Evolutionary conservation across 1,140 invertebrate genomes (phyloP).

Genomic region (Musca vetustissima): DNA sequence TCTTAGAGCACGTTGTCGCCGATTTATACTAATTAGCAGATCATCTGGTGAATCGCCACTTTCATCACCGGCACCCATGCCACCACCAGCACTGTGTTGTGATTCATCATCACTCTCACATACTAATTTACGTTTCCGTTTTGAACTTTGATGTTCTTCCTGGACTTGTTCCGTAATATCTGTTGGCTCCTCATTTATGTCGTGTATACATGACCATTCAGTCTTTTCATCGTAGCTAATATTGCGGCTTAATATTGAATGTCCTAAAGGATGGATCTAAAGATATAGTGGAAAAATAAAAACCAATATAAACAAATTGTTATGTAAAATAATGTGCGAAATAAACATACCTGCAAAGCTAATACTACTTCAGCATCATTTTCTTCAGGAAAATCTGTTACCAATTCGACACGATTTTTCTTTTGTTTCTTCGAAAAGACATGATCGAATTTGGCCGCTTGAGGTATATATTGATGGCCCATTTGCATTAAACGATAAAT

Average conservation of each 20-base stretch:
- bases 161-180: conserved; percentile 54
- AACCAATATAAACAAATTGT: too few species aligned
- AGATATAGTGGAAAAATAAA: not conserved
- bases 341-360: conserved; percentile 70
- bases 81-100: not conserved
- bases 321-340: too few species aligned
- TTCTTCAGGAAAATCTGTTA: conserved; percentile 82
- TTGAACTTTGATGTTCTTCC: conserved; percentile 32
- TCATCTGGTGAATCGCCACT: conserved; percentile 19
- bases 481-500: conserved; percentile 88
- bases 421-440: conserved; percentile 74
- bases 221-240: conserved; percentile 81
- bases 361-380: conserved; percentile 89
- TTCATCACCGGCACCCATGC: conserved; percentile 3
- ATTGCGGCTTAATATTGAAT: conserved; percentile 85
- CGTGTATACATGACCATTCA: conserved; percentile 93
- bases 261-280: conserved; percentile 86
- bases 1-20: conserved; percentile 11
- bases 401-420: conserved; percentile 84
- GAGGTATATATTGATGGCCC: conserved; percentile 76
- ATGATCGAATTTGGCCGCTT: conserved; percentile 75
- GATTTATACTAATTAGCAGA: conserved; percentile 26
- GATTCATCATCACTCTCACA: conserved; percentile 17
- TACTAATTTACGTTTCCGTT: conserved; percentile 25
- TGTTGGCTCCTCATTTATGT: conserved; percentile 63